Evolutionary conservation across 1,140 invertebrate species (phyloP).

Genomic region (Anastatus disparis): DNA sequence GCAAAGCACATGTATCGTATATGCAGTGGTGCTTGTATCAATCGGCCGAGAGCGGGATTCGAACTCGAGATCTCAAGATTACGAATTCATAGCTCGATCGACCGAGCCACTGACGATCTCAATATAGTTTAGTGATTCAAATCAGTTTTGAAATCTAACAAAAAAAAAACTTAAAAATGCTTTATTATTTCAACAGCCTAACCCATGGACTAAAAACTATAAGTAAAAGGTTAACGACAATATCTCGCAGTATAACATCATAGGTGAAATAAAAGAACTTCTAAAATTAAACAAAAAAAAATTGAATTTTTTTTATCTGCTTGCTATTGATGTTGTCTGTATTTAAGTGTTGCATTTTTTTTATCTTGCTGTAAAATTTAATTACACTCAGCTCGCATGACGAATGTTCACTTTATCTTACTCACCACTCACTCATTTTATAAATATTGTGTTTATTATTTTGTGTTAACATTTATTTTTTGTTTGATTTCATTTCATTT

Average conservation of each 20-base stretch:
- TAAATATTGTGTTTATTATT: constrained; percentile 3
- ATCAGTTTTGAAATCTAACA: not conserved
- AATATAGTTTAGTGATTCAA: constrained; percentile 20
- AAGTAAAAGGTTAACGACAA: constrained; percentile 55
- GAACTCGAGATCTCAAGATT: too few relatives aligned
- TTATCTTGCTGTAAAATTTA: constrained; percentile 25
- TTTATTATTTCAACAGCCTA: constrained; percentile 62
- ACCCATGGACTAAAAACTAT: constrained; percentile 60
- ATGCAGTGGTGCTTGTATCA: too few relatives aligned
- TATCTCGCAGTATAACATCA: constrained; percentile 56
- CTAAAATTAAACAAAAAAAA: constrained; percentile 33
- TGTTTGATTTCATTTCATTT: not conserved
- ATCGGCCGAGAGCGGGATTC: too few relatives aligned
- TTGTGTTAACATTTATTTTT: not conserved
- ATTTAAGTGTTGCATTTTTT: constrained; percentile 25
- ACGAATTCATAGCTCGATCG: too few relatives aligned
- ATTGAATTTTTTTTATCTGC: constrained; percentile 32
- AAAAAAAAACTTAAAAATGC: constrained; percentile 43
- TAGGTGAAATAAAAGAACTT: constrained; percentile 58
- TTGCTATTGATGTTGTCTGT: constrained; percentile 39
- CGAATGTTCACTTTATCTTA: constrained; percentile 13
- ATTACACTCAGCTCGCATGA: constrained; percentile 25
- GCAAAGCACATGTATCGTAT: too few relatives aligned
- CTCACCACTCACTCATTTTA: not conserved
- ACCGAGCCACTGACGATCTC: too few relatives aligned